A percentile compares a stretch with the other conserved stretches of the same genome.
These are phyloP conservation scores for Megaceryle maxima DNA, from an alignment of 2,113 vertebrate species.

Conservation along the genomic window DNA sequence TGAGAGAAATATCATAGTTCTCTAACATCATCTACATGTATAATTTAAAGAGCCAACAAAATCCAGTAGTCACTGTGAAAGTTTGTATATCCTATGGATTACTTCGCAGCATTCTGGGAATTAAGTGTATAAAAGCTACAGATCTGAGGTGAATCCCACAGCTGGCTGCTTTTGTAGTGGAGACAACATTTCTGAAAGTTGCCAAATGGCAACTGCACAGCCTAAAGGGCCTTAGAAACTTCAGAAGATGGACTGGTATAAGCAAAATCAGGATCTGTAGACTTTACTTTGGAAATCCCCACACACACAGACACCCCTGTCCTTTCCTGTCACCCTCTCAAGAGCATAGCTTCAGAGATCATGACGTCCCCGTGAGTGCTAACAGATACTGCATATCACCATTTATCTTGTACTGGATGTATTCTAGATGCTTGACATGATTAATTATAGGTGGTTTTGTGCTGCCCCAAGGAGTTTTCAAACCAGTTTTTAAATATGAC, in stretches of 20 bases:
- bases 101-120: background rate
- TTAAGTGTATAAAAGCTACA: background rate
- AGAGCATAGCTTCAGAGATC: background rate
- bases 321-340: background rate
- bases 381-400: background rate
- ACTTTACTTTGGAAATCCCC: background rate
- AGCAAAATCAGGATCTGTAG: fast-evolving
- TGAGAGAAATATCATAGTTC: background rate
- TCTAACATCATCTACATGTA: background rate
- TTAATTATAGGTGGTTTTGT: background rate
- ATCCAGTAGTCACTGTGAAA: background rate
- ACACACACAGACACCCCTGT: background rate
- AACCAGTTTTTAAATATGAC: background rate
- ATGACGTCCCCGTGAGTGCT: background rate
- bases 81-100: background rate
- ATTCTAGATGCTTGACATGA: background rate
- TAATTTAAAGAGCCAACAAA: background rate
- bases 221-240: background rate
- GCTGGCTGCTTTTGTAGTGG: background rate
- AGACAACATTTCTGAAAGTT: background rate
- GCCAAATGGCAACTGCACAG: background rate
- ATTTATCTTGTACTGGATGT: background rate
- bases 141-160: background rate
- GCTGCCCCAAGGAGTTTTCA: background rate
- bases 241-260: background rate